These are phyloP conservation scores for Cyprinus carpio DNA, from an alignment of 2,113 vertebrate species.

Conservation along the genomic window DNA sequence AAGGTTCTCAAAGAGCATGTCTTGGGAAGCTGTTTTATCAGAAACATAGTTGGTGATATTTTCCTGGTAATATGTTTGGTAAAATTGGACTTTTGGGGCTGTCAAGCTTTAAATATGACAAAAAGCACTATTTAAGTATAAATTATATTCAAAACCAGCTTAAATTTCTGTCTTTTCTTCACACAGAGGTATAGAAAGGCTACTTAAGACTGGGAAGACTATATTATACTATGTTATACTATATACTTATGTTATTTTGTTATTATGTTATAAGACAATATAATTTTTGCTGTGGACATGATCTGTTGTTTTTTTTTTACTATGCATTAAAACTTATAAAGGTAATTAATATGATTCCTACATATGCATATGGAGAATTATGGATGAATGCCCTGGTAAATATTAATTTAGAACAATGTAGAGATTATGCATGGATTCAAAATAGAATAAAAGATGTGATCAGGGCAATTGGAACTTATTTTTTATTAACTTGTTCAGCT, in stretches of 20 bases:
- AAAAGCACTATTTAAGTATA: not conserved
- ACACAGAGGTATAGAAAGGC: not conserved
- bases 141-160: not conserved
- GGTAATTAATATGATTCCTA: not conserved
- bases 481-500: slow-evolving; percentile 6
- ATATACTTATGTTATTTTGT: too few relatives aligned
- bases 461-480: not conserved
- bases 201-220: not conserved
- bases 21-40: not conserved
- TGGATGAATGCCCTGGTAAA: not conserved
- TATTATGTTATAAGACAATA: too few relatives aligned
- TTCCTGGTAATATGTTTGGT: not conserved
- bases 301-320: not conserved
- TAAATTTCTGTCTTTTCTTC: not conserved
- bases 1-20: not conserved
- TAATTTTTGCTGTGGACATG: not conserved
- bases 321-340: not conserved
- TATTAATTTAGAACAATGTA: not conserved
- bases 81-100: not conserved
- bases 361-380: not conserved
- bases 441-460: not conserved
- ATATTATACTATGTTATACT: not conserved
- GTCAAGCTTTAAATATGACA: not conserved
- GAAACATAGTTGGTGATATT: not conserved
- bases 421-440: not conserved